Evolutionary conservation across 2,888 invertebrate species (phyloP), one percentile per base, ranked within the genome.

Genomic region (Papilio gigon): DNA sequence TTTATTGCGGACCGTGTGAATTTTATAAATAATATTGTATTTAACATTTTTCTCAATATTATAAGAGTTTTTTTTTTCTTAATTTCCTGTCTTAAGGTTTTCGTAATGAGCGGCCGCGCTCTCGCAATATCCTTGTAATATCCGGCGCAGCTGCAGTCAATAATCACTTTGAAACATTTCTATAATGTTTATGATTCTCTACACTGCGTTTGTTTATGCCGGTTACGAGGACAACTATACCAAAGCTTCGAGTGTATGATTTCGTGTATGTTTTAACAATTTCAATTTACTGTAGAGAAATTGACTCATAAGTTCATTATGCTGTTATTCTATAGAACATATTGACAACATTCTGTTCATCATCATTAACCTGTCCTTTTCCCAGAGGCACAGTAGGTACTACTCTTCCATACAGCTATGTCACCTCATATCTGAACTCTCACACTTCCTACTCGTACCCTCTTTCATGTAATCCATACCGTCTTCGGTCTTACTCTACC

Each of bases 111-210:
- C 50, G 4, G 58, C 64, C 44, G 58, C 53, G 68, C 60, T 25
- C 20, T 47, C 44, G 44, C 64, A 64, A 64, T 64, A 64, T 64
- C 60, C 66, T 60, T 20, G 35, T 37, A 47, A 65, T 69, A 65
- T 69, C 68, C 68, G 68, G 68, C 42, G 65, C 68, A 69, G 68
- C 68, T 69, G 68, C 68, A 5, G 1, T 42, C 14, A 42, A 61
- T 69, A 65, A 69, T 60, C 0, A 67, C 47, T 40, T 50, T 53
- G 53, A 69, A 69, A 65, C 40, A 40, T 59, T 60, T 50, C 47
- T 25, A 50, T 53, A 44, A 65, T 35, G 59, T 44, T 65, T 60
- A 63, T 59, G 40, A 58, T 47, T 37, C 53, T 60, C 37, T 6
- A 8, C 17, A 5, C 17, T 59, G 25, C 58, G 44, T 50, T 63